phyloP scores from a whole-genome alignment of 64 coral and sea anemone genomes.

The Montipora sp. region DNA sequence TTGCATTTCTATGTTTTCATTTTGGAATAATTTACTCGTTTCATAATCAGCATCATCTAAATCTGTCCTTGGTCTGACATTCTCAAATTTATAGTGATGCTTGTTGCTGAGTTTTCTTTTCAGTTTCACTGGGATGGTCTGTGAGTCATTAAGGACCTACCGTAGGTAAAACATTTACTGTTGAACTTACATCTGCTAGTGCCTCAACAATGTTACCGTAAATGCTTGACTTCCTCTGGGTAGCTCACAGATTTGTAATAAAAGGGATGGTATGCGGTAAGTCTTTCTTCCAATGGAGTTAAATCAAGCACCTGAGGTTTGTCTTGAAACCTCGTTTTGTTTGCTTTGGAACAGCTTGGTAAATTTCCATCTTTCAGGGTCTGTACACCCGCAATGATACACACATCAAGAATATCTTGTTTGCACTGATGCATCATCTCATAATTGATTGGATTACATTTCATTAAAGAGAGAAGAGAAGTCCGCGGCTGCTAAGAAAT shows the following conservation, averaged over 20 bases:
- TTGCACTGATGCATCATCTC: neutral
- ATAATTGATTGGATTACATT: conserved; percentile 55
- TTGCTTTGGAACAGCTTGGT: conserved; percentile 40
- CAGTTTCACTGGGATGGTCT: conserved; percentile 65
- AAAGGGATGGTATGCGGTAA: conserved; percentile 39
- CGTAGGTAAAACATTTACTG: conserved; percentile 28
- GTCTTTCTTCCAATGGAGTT: conserved; percentile 41
- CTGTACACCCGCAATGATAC: conserved; percentile 55
- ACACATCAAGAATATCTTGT: conserved; percentile 45
- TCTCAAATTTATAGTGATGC: conserved; percentile 62
- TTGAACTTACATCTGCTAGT: conserved; percentile 66
- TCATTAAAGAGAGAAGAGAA: neutral
- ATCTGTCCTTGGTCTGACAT: conserved; percentile 45
- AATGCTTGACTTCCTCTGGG: conserved; percentile 46
- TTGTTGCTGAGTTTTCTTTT: conserved; percentile 52
- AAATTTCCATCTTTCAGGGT: conserved; percentile 48
- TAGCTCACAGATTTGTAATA: conserved; percentile 42
- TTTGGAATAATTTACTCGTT: conserved; percentile 43
- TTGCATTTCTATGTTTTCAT: conserved; percentile 25
- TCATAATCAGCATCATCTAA: conserved; percentile 44
- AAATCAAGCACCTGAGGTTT: conserved; percentile 40
- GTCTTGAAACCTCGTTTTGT: conserved; percentile 41
- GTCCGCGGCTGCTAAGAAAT: too few species aligned
- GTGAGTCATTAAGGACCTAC: conserved; percentile 41
- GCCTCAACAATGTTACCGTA: conserved; percentile 66